Evolutionary conservation across 2,797 vertebrate genomes (phyloP), one percentile per base, ranked within the genome.

Genomic region (Chromobotia macracanthus): DNA sequence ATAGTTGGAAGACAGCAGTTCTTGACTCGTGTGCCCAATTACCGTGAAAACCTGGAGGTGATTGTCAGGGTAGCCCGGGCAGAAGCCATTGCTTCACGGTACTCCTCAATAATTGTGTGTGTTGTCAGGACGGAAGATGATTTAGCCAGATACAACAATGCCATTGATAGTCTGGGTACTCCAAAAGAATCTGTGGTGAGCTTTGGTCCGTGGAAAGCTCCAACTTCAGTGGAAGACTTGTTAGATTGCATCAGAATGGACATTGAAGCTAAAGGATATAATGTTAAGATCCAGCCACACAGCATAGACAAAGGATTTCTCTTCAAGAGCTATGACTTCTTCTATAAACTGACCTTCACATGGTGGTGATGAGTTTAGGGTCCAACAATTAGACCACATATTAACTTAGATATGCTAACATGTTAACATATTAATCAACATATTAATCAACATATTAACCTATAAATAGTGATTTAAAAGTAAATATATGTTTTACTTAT

Each of bases 11-110:
- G 96, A 72, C 95, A 94, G 89, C 97, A 97, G 89, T 98, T 99
- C 53, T 86, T 97, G 64, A 90, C 95, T 72, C 90, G 92, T 0
- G 95, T 98, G 44, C 96, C 94, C 0, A 93, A 90, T 86, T 99
- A 98, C 91, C 90, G 86, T 0, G 97, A 98, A 88, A 97, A 96
- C 89, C 95, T 98, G 0, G 96, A 98, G 90, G 94, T 98, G 71
- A 93, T 98, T 90, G 93, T 97, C 53, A 94, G 92, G 56, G 94
- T 98, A 0, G 97, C 96, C 0, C 86, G 95, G 53, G 96, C 96
- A 0, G 96, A 98, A 74, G 97, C 96, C 0, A 87, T 98, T 0
- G 95, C 95, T 0, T 88, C 92, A 0, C 95, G 96, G 0, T 55
- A 48, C 8, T 97, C 96, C 56, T 75, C 85, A 0, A 93, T 98